A percentile compares a stretch with the other conserved stretches of the same genome.
Conservation (phyloP, 2,888 invertebrate species). For the Callosobruchus maculatus region DNA sequence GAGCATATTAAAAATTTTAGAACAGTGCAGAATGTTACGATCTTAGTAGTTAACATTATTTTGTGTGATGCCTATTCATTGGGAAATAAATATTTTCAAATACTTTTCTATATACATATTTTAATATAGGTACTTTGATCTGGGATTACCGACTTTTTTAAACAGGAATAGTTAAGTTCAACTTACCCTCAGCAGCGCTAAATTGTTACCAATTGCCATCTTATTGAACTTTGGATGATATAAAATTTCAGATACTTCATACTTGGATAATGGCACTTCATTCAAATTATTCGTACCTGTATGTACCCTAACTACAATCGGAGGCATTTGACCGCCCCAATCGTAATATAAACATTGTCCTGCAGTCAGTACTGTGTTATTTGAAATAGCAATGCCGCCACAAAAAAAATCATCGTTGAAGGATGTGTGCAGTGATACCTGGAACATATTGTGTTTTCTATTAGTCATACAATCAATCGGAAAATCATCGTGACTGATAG, state of each 20-base stretch:
- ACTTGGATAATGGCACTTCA: constrained; percentile 1
- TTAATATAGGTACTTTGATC: too few species aligned
- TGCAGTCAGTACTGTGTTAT: constrained; percentile 14
- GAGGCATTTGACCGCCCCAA: constrained; percentile 21
- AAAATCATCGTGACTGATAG: too few species aligned
- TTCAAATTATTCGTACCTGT: constrained; percentile 13
- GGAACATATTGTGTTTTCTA: constrained; percentile 1
- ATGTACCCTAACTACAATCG: constrained; percentile 16
- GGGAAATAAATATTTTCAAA: not conserved
- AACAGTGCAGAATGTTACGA: too few species aligned
- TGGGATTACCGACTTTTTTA: too few species aligned
- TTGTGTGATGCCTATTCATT: not conserved
- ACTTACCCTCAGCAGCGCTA: constrained; percentile 15
- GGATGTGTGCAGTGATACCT: constrained; percentile 18
- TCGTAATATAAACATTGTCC: constrained; percentile 19
- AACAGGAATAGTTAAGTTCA: not conserved
- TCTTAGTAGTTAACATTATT: not conserved
- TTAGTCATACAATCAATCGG: not conserved
- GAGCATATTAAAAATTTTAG: too few species aligned
- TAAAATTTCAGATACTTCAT: constrained; percentile 11
- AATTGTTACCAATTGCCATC: constrained; percentile 12
- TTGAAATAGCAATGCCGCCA: constrained; percentile 14
- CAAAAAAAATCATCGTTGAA: constrained; percentile 19
- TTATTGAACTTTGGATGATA: constrained; percentile 16
- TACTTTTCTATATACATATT: too few species aligned